Conservation (phyloP, 2,888 invertebrate genomes). For the Bombylius discolor region DNA sequence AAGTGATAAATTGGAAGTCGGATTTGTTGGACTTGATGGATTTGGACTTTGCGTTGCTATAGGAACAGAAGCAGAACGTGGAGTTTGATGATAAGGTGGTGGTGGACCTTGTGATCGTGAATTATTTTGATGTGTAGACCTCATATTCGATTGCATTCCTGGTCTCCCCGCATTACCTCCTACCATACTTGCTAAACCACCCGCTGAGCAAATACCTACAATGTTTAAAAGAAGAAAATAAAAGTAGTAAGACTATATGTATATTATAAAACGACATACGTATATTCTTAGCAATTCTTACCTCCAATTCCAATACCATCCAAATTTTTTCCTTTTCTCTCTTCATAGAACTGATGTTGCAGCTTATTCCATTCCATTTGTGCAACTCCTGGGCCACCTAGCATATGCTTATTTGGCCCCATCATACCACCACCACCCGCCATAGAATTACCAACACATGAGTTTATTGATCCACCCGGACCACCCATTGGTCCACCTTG, state of each 20-base stretch:
- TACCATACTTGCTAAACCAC: background rate
- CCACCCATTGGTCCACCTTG: slow-evolving; percentile 11
- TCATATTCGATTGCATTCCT: slow-evolving; percentile 13
- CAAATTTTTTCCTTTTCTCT: slow-evolving; percentile 38
- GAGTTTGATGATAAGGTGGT: slow-evolving; percentile 62
- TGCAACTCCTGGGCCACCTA: slow-evolving; percentile 34
- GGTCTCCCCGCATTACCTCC: slow-evolving; percentile 8
- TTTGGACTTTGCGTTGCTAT: slow-evolving; percentile 61
- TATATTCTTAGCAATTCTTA: background rate
- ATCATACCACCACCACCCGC: slow-evolving; percentile 10
- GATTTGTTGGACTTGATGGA: slow-evolving; percentile 58
- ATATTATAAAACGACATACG: background rate
- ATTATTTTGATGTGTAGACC: slow-evolving; percentile 16
- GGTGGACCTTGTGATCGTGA: slow-evolving; percentile 58
- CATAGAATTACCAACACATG: slow-evolving; percentile 5
- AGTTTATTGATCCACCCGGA: slow-evolving; percentile 12
- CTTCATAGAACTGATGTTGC: slow-evolving; percentile 75
- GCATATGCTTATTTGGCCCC: slow-evolving; percentile 14
- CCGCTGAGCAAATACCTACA: slow-evolving; percentile 2
- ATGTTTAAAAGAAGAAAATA: background rate
- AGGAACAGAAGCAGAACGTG: slow-evolving; percentile 58
- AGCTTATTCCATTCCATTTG: slow-evolving; percentile 86
- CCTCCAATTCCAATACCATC: slow-evolving; percentile 7
- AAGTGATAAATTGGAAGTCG: slow-evolving; percentile 54
- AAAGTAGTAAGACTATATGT: background rate